phyloP scores from a whole-genome alignment of 2,888 invertebrate genomes.

The Drosophila kokeensis region DNA sequence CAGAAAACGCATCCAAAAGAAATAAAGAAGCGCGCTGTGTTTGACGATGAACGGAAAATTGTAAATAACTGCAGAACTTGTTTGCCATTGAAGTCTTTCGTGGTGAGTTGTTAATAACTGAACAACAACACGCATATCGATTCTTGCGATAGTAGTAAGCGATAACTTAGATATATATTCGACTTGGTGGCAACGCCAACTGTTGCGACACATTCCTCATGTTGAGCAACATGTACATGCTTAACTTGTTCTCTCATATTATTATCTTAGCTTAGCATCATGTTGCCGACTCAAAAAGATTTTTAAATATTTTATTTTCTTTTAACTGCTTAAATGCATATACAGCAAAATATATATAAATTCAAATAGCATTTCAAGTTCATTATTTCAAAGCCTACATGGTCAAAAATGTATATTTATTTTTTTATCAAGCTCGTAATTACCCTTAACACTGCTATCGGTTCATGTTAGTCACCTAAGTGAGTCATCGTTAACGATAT shows the following conservation, averaged over 20 bases:
- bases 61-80: slow-evolving; percentile 81
- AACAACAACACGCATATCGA: slow-evolving; percentile 48
- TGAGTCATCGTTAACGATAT: slow-evolving; percentile 1
- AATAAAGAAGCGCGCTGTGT: slow-evolving; percentile 49
- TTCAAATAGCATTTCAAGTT: not conserved
- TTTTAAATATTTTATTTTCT: not conserved
- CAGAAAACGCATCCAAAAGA: slow-evolving; percentile 43
- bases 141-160: slow-evolving; percentile 29
- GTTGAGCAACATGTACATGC: slow-evolving; percentile 12
- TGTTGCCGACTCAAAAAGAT: not conserved
- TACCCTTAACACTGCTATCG: not conserved
- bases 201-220: slow-evolving; percentile 11
- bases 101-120: slow-evolving; percentile 52
- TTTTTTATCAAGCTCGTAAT: not conserved
- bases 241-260: not conserved
- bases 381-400: not conserved
- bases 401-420: not conserved
- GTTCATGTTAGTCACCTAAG: not conserved
- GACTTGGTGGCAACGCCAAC: slow-evolving; percentile 34
- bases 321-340: not conserved
- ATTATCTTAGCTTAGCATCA: not conserved
- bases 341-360: not conserved
- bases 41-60: slow-evolving; percentile 64
- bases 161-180: slow-evolving; percentile 11
- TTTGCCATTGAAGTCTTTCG: slow-evolving; percentile 70